phyloP scores from a whole-genome alignment of 2,113 vertebrate genomes.

The Turnix velox region DNA sequence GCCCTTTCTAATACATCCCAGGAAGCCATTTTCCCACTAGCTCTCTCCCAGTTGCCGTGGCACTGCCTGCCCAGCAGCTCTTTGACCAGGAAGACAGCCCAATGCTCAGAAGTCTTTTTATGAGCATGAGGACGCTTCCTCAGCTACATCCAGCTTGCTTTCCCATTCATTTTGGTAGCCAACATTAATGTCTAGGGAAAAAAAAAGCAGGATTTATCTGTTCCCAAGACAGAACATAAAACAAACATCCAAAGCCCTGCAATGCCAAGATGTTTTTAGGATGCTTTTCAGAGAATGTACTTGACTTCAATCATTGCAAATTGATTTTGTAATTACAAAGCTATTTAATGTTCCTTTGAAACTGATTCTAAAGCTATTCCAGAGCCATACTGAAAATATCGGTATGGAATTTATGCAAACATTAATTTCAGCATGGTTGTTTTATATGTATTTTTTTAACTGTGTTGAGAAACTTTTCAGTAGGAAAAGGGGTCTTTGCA shows the following conservation, averaged over 20 bases:
- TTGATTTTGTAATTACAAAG: conserved; percentile 44
- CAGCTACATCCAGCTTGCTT: neutral
- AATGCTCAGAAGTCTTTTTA: neutral
- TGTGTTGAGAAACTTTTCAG: neutral
- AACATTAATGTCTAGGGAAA: neutral
- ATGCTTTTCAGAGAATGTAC: neutral
- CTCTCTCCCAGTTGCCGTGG: neutral
- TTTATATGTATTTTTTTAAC: neutral
- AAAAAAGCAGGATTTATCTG: neutral
- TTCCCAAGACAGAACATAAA: conserved; percentile 38
- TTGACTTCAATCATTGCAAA: conserved; percentile 33
- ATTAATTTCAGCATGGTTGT: neutral
- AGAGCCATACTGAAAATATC: neutral
- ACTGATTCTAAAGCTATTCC: conserved; percentile 13
- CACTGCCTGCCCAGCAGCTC: neutral
- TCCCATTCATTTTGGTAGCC: conserved; percentile 5
- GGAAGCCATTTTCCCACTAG: neutral
- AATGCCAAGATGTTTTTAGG: neutral
- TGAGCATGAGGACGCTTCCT: neutral
- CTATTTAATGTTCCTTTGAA: conserved; percentile 43
- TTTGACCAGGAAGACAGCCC: neutral
- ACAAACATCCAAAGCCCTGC: neutral
- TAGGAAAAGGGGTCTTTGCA: neutral
- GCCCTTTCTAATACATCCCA: no score
- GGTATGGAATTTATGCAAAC: neutral